Conservation (phyloP, 64 coral and sea anemone species). For the Montipora efflorescens region DNA sequence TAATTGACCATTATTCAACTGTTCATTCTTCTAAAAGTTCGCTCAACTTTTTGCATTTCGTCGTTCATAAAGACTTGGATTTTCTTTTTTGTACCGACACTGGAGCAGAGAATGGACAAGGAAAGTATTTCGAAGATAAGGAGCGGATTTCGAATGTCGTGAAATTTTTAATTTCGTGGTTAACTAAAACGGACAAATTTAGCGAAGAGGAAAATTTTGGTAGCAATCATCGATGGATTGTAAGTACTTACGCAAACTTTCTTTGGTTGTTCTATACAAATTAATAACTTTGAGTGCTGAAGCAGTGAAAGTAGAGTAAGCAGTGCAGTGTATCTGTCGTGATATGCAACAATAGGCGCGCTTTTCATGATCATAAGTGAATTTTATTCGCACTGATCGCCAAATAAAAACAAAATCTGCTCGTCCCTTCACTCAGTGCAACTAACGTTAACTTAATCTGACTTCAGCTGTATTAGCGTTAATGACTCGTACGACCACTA, state of each 20-base stretch:
- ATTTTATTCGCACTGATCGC: neutral
- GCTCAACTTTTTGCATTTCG: neutral
- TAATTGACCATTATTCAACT: neutral
- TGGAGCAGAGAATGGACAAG: neutral
- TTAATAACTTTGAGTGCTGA: neutral
- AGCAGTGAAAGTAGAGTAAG: neutral
- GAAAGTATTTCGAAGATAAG: neutral
- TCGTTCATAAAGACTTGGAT: neutral
- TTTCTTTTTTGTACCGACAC: neutral
- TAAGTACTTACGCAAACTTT: conserved; percentile 22
- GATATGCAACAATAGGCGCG: neutral
- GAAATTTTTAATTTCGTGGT: neutral
- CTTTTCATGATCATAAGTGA: neutral
- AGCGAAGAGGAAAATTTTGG: neutral
- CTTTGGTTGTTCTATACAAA: neutral
- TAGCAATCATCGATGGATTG: neutral
- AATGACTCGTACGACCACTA: too few species aligned
- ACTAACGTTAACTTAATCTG: too few species aligned
- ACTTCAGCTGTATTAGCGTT: too few species aligned
- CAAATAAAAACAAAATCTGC: neutral
- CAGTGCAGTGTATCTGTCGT: neutral
- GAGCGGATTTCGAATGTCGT: neutral
- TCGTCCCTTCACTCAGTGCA: too few species aligned
- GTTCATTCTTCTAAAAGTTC: neutral
- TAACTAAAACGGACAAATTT: neutral